phyloP scores from a whole-genome alignment of 2,888 invertebrate genomes.

The Papilio protenor region DNA sequence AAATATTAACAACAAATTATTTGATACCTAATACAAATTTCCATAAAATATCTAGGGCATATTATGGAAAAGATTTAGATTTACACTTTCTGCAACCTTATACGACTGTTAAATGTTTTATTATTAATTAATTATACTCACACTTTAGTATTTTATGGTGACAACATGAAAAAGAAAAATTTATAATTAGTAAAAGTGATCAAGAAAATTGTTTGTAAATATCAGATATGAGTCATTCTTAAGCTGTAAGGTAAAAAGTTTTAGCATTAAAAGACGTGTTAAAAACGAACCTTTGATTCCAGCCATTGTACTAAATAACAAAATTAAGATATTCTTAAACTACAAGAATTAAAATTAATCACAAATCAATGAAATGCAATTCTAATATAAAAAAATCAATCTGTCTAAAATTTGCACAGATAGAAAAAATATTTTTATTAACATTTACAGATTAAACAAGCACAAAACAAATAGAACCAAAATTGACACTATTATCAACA shows the following conservation, averaged over 20 bases:
- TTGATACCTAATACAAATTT: not conserved
- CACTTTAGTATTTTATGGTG: slow-evolving; percentile 59
- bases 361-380: slow-evolving; percentile 44
- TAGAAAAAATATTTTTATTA: not conserved
- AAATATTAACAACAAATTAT: not conserved
- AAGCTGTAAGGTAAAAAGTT: slow-evolving; percentile 41
- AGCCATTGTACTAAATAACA: slow-evolving; percentile 65
- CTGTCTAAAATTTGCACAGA: slow-evolving; percentile 7
- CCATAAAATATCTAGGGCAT: slow-evolving; percentile 16
- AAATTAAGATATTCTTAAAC: slow-evolving; percentile 39
- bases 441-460: not conserved
- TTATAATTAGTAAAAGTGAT: slow-evolving; percentile 46
- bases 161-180: slow-evolving; percentile 66
- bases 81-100: not conserved
- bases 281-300: slow-evolving; percentile 76
- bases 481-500: not conserved
- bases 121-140: slow-evolving; percentile 56
- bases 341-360: slow-evolving; percentile 44
- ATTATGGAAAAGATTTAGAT: not conserved
- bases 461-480: not conserved
- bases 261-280: not conserved
- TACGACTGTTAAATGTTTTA: not conserved
- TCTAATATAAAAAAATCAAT: slow-evolving; percentile 23
- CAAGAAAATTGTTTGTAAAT: slow-evolving; percentile 68
- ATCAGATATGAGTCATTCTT: slow-evolving; percentile 68